Conservation (phyloP, 2,113 vertebrate genomes). For the Melanostigma gelatinosum region DNA sequence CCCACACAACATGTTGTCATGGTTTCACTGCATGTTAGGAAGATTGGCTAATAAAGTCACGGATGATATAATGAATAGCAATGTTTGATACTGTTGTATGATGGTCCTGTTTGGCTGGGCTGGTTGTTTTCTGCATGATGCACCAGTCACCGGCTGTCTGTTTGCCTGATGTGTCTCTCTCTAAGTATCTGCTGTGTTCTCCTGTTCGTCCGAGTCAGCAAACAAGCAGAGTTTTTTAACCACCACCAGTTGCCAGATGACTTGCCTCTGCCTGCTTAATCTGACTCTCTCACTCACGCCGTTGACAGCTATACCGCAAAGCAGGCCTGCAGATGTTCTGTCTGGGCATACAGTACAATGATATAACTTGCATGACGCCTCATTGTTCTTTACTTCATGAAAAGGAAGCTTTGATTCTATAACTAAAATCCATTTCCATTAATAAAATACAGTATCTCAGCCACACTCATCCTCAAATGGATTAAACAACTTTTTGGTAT, state of each 20-base stretch:
- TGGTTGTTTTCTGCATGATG: not conserved
- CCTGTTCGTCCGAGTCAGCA: slow-evolving; percentile 63
- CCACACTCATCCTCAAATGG: no score
- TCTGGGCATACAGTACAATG: not conserved
- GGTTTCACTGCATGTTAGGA: slow-evolving; percentile 6
- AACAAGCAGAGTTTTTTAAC: slow-evolving; percentile 21
- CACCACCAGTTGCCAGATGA: slow-evolving; percentile 41
- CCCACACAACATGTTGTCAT: not conserved
- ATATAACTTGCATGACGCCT: no score
- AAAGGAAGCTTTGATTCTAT: not conserved
- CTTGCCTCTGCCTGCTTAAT: slow-evolving; percentile 64
- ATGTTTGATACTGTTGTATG: not conserved
- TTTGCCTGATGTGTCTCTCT: slow-evolving; percentile 15
- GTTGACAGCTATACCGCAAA: slow-evolving; percentile 16
- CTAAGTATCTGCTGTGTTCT: slow-evolving; percentile 27
- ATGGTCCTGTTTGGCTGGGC: slow-evolving; percentile 5
- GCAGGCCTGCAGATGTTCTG: not conserved
- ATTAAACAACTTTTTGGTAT: not conserved
- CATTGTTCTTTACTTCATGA: not conserved
- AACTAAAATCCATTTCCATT: not conserved
- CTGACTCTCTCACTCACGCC: slow-evolving; percentile 1
- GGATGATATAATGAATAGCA: not conserved
- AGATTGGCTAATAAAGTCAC: not conserved
- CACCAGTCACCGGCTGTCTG: not conserved
- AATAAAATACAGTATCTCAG: not conserved